Evolutionary conservation across 2,888 invertebrate species (phyloP), one percentile per base, ranked within the genome.

Genomic region (Trichopria drosophilae): DNA sequence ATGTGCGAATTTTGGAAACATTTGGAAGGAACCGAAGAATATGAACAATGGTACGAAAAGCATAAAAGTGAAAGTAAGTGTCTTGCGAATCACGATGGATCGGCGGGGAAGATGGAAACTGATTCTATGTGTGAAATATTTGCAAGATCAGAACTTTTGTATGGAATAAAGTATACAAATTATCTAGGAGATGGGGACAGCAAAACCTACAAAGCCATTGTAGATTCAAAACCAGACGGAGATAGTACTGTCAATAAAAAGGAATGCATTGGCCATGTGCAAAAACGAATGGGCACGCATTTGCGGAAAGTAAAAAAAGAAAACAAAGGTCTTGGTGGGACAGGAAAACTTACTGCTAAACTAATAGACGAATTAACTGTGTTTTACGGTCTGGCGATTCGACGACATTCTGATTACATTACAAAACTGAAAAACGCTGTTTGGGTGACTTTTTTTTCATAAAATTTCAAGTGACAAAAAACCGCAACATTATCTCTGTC

Each of bases 201-300:
- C 9, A 55, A 52, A 34, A 52, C 48, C 5, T 48, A 43, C 29
- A 26, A 43, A 43, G 51, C 41, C 9, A 40, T 51, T 13, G 4
- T 29, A 7, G 50, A 54, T 34, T 7, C 29, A 1, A 4, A 45
- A 16, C 46, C 54, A 3, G 51, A 54, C 16, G 46, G 20, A 26
- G 19, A 41, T 35, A 16, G 19, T 7, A 16, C 15, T 3, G 24
- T 51, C 18, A 10, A 3, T 13, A 53, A 49, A 20, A 50, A 36
- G 36, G 53, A 53, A 22, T 53, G 53, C 19, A 24, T 53, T 22
- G 49, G 26, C 7, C 51, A 45, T 19, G 40, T 51, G 1, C 23
- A 51, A 22, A 40, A 47, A 35, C 22, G 45, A 9, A 45, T 53
- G 41, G 36, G 51, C 15, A 54, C 51, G n/a, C 18, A 15, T 13